These are phyloP conservation scores for Corythaixoides concolor DNA, from an alignment of 2,113 vertebrate species.

Conservation along the genomic window DNA sequence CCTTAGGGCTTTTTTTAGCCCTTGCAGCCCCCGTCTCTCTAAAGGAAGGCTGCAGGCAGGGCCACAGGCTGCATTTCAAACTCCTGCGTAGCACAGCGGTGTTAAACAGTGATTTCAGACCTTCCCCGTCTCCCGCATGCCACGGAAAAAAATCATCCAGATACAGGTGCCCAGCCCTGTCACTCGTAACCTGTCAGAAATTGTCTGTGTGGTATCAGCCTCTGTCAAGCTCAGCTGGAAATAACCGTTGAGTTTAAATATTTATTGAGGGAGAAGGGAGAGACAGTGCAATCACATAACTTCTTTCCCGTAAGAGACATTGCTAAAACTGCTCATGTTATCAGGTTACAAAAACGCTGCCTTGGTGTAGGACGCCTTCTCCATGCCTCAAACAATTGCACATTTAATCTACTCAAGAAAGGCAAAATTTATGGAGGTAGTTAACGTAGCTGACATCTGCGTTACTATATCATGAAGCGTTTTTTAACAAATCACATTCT, in stretches of 20 bases:
- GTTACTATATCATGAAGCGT: conserved; percentile 6
- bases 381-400: background rate
- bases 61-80: background rate
- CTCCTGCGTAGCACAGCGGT: background rate
- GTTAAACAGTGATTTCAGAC: background rate
- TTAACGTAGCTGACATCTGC: conserved; percentile 31
- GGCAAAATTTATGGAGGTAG: conserved; percentile 32
- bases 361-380: background rate
- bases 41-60: background rate
- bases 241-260: background rate
- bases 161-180: rapidly evolving
- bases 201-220: background rate
- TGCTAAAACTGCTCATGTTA: background rate
- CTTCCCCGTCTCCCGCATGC: background rate
- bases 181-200: background rate
- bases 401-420: background rate
- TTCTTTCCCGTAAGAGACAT: background rate
- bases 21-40: background rate
- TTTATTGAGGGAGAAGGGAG: background rate
- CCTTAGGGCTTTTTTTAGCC: background rate
- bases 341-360: background rate
- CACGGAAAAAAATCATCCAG: background rate
- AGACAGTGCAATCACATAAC: background rate
- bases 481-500: conserved; percentile 52
- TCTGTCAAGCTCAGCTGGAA: background rate